Evolutionary conservation across 2,888 invertebrate species (phyloP).

Genomic region (Tetragonisca angustula): DNA sequence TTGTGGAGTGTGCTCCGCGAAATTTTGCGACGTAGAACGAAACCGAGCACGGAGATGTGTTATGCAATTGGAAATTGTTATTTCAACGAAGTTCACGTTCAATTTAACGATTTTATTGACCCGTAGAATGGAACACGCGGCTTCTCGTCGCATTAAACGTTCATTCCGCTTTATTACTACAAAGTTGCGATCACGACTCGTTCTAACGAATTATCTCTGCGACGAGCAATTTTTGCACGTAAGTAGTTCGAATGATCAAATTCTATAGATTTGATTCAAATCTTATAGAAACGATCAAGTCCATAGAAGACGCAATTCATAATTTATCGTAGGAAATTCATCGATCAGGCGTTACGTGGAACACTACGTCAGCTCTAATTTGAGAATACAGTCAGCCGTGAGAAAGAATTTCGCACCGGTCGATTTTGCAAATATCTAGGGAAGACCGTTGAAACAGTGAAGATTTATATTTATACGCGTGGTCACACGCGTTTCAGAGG

Average conservation of each 20-base stretch:
- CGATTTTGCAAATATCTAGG: constrained; percentile 43
- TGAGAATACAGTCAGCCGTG: neutral
- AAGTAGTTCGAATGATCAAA: neutral
- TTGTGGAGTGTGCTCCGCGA: too few species aligned
- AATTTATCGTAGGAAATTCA: neutral
- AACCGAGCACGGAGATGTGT: neutral
- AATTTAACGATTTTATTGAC: constrained; percentile 19
- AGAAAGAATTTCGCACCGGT: constrained; percentile 27
- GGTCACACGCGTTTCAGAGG: constrained; percentile 20
- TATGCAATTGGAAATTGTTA: constrained; percentile 1
- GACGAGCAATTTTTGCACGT: neutral
- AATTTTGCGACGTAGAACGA: neutral
- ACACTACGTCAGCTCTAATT: constrained; percentile 29
- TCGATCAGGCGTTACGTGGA: neutral
- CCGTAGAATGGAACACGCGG: neutral
- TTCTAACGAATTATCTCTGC: neutral
- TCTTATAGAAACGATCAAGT: too few species aligned
- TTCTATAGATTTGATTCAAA: too few species aligned
- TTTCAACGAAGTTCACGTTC: neutral
- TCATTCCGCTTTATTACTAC: constrained; percentile 11
- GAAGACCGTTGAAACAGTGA: neutral
- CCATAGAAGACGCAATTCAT: neutral
- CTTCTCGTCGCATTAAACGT: neutral
- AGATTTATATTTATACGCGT: constrained; percentile 60
- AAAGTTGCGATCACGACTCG: neutral